phyloP scores from a whole-genome alignment of 1,140 invertebrate species.

The Drosophila serrata region DNA sequence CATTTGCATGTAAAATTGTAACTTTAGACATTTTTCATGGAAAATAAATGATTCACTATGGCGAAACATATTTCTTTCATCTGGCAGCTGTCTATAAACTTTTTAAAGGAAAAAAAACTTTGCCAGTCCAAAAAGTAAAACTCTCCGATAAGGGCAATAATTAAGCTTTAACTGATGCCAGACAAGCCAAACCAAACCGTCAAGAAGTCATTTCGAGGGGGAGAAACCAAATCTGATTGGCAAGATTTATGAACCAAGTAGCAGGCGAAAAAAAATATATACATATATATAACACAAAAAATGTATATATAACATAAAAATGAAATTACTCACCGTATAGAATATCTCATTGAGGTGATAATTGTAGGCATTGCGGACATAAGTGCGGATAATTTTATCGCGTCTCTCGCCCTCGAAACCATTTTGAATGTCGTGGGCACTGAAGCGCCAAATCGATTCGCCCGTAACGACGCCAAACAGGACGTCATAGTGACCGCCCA shows the following conservation, averaged over 20 bases:
- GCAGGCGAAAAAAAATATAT: constrained; percentile 12
- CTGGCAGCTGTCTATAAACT: constrained; percentile 42
- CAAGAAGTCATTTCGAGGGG: constrained; percentile 8
- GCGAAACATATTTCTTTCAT: constrained; percentile 34
- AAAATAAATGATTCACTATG: constrained; percentile 23
- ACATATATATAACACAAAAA: neutral
- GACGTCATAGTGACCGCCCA: constrained; percentile 89
- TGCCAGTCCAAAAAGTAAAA: constrained; percentile 34
- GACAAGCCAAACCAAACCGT: constrained; percentile 15
- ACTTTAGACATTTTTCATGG: constrained; percentile 5
- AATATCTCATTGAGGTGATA: constrained; percentile 99
- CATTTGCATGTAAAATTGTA: constrained; percentile 23
- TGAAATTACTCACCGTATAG: constrained; percentile 90
- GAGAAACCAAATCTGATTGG: constrained; percentile 53
- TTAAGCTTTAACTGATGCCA: constrained; percentile 53
- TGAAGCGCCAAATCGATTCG: constrained; percentile 93
- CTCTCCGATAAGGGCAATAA: constrained; percentile 49
- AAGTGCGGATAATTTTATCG: constrained; percentile 96
- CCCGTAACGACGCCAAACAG: constrained; percentile 94
- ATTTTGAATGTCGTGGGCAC: constrained; percentile 92
- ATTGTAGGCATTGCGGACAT: constrained; percentile 96
- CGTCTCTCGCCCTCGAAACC: constrained; percentile 96
- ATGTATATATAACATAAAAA: neutral
- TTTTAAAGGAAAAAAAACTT: constrained; percentile 32
- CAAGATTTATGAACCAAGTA: constrained; percentile 57